Base-by-base conservation (phyloP, 2,888 invertebrate genomes). In the Epinotia ramella region DNA sequence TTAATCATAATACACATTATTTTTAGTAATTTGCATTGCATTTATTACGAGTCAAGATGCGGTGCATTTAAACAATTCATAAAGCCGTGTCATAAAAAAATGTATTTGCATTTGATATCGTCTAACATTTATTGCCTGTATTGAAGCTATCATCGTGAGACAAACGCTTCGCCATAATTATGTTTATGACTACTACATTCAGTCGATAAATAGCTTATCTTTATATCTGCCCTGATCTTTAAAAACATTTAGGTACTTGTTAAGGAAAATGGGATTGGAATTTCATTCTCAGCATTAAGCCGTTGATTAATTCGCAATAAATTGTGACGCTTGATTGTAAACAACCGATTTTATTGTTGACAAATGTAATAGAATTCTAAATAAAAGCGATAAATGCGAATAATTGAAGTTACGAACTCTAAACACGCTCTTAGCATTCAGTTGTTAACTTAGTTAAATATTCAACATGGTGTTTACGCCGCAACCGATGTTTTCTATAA, bases 281-380 rank as follows among this genome's bases (percentile, higher is more conserved):
- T 44, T n/a, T 28, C 28, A 16, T 13, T 33, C 53, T 13, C n/a
- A 20, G 44, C 18, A 18, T 57, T 20, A 57, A 67, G 40, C 57
- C 40, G 57, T 56, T 67, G 56, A 67, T 67, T 40, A 20, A 44
- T 62, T 44, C 18, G 28, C 64, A 20, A 63, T 72, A 56, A 18
- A 65, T 13, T 46, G 28, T 59, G 13, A n/a, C n/a, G 65, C 65
- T 11, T 20, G 49, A 53, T 67, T 24, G 66, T 73, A 67, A 73
- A 66, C 66, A 67, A 73, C 56, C 44, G n/a, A 73, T 68, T 67
- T 56, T 63, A 68, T 56, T 46, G 73, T 63, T 67, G 73, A 68
- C 63, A 57, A 73, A 73, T 63, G 73, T 73, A 73, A 63, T 68
- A 56, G 73, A 68, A 73, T 73, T 18, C 20, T 44, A 68, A 73